A percentile compares a stretch with the other conserved stretches of the same genome.
These are phyloP conservation scores for Centruroides sculpturatus DNA, from an alignment of 1,140 invertebrate species.

Conservation along the genomic window DNA sequence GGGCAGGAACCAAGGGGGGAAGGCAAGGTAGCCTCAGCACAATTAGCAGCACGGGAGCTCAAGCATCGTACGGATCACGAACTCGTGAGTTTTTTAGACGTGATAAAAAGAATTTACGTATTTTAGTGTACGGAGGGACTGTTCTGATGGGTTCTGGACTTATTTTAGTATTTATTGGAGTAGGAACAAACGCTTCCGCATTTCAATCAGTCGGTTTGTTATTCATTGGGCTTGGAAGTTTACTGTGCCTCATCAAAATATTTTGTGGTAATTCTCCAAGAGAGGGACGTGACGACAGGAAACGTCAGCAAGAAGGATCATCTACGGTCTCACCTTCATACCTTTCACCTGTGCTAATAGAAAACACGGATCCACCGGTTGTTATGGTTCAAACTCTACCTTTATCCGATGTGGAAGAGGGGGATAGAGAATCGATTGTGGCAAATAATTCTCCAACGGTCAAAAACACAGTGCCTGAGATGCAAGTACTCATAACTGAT, in stretches of 20 bases:
- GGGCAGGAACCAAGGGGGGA: conserved; percentile 1
- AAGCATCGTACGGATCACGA: not conserved
- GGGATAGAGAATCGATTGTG: not conserved
- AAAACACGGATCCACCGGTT: not conserved
- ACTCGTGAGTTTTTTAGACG: not conserved
- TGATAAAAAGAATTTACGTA: conserved; percentile 5
- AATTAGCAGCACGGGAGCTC: not conserved
- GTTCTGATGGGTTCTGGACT: conserved; percentile 15
- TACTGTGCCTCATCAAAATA: conserved; percentile 13
- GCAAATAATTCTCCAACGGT: conserved; percentile 10
- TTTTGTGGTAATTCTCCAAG: not conserved
- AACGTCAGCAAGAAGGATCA: not conserved
- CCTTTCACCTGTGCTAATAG: not conserved
- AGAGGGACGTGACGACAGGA: not conserved
- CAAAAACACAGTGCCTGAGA: conserved; percentile 15
- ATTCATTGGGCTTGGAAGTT: conserved; percentile 14
- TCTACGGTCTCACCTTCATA: not conserved
- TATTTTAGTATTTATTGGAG: conserved; percentile 15
- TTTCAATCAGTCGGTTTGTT: conserved; percentile 16
- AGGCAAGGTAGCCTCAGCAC: conserved; percentile 1
- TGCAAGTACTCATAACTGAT: conserved; percentile 13
- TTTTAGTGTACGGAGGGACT: conserved; percentile 14
- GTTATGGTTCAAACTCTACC: not conserved
- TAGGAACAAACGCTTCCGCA: conserved; percentile 5
- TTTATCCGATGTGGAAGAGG: not conserved